A percentile compares a stretch with the other conserved stretches of the same genome.
Conservation (phyloP, 2,113 vertebrate species). For the Coryphaenoides rupestris region DNA sequence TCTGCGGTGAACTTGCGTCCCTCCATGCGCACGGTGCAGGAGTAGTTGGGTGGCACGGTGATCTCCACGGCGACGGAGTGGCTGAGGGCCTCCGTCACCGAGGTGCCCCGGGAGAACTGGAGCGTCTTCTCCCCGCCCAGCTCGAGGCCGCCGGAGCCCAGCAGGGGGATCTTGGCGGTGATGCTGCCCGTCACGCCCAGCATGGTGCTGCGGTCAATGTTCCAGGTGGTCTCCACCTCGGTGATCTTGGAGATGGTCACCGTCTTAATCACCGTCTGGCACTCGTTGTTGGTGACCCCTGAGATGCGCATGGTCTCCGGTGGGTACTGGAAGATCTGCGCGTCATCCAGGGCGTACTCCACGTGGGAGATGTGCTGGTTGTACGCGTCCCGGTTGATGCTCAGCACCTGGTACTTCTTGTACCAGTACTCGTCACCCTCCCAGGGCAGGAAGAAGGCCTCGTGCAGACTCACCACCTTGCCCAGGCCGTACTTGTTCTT, state of each 20-base stretch:
- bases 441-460: constrained; percentile 75
- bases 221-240: constrained; percentile 68
- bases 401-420: constrained; percentile 68
- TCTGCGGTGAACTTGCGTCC: constrained; percentile 67
- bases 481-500: constrained; percentile 77
- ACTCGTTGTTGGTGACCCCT: constrained; percentile 68
- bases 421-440: constrained; percentile 75
- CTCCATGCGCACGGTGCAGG: constrained; percentile 67
- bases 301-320: constrained; percentile 70
- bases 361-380: constrained; percentile 68
- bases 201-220: constrained; percentile 68
- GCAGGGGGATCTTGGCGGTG: constrained; percentile 67
- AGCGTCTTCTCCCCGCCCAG: constrained; percentile 64
- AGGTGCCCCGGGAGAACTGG: constrained; percentile 66
- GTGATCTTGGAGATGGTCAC: constrained; percentile 67
- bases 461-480: constrained; percentile 67
- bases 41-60: constrained; percentile 63
- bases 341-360: constrained; percentile 62
- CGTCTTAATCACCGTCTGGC: constrained; percentile 57
- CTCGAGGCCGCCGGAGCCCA: constrained; percentile 58
- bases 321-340: constrained; percentile 65
- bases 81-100: constrained; percentile 55
- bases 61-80: constrained; percentile 67
- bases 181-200: constrained; percentile 61
- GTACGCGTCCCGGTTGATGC: constrained; percentile 68